Evolutionary conservation across 1,140 invertebrate genomes (phyloP), one percentile per base, ranked within the genome.

Genomic region (Drosophila subobscura): DNA sequence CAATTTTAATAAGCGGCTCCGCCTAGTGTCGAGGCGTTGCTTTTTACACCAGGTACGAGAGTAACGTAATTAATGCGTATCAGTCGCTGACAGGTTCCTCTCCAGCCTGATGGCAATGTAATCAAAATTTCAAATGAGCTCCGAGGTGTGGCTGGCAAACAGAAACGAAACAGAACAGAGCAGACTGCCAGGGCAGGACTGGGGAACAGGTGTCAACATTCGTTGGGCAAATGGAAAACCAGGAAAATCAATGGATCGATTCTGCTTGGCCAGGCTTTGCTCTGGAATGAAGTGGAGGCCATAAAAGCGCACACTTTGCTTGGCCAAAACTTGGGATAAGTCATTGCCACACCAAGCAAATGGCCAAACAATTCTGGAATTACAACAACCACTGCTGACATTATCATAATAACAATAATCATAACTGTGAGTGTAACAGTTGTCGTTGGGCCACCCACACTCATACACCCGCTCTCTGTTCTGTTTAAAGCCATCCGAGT

Each of bases 331-430:
- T 59, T 53, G 22, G 33, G 54, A 27, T 54, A 75, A 71, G 65
- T 45, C 71, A 75, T 73, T 81, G 47, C 40, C 16, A 45, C 49
- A 45, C 37, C 53, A 16, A 76, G 58, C 54, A 81, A 80, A 81
- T 73, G 60, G 78, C 63, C 68, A 73, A 73, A 74, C 78, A 80
- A 81, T 73, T 37, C 33, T 12, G 33, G 33, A 37, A 37, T 37
- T 12, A 37, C 33, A 37, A 37, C 61, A 59, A 61, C 20, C 14
- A 37, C 52, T 70, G 76, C 77, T 85, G 72, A 64, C 79, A 84
- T 85, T 74, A 85, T 73, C 78, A 77, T 73, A 86, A 86, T 86
- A 86, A 78, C 75, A 79, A 86, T 86, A 86, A 86, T 81, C 77
- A 86, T 86, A 86, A 86, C 70, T 79, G 76, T 72, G 49, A 79